Conservation (phyloP, 2,888 invertebrate species). For the Augiades crinisus region DNA sequence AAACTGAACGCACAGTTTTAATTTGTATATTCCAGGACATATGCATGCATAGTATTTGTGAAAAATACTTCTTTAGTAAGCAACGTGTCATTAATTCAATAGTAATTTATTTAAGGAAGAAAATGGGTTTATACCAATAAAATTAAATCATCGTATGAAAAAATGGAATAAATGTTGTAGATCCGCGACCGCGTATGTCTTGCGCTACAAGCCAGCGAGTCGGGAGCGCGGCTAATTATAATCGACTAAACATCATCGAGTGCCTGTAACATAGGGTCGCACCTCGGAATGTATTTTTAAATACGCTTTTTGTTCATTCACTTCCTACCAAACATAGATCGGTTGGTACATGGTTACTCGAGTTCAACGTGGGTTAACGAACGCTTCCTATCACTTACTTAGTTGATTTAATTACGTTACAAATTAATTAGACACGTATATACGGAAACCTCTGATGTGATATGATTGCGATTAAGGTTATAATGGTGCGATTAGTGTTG, state of each 20-base stretch:
- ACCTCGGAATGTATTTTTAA: constrained; percentile 66
- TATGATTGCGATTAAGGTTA: constrained; percentile 5
- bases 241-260: constrained; percentile 78
- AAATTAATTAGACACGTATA: constrained; percentile 20
- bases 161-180: too few species aligned
- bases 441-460: constrained; percentile 9
- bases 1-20: too few species aligned
- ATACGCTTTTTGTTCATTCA: constrained; percentile 53
- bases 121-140: too few species aligned
- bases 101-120: too few species aligned
- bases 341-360: constrained; percentile 14
- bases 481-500: background rate
- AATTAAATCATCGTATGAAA: too few species aligned
- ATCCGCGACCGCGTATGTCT: constrained; percentile 37
- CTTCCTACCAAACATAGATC: constrained; percentile 39
- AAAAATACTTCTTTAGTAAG: too few species aligned
- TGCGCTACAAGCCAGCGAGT: constrained; percentile 45
- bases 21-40: too few species aligned
- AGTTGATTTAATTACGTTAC: constrained; percentile 20
- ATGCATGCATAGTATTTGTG: too few species aligned
- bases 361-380: constrained; percentile 24
- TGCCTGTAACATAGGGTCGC: constrained; percentile 73
- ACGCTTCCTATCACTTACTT: constrained; percentile 23
- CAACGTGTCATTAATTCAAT: too few species aligned
- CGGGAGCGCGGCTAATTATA: constrained; percentile 76